Evolutionary conservation across 2,113 vertebrate genomes (phyloP).

Genomic region (Mus spicilegus): DNA sequence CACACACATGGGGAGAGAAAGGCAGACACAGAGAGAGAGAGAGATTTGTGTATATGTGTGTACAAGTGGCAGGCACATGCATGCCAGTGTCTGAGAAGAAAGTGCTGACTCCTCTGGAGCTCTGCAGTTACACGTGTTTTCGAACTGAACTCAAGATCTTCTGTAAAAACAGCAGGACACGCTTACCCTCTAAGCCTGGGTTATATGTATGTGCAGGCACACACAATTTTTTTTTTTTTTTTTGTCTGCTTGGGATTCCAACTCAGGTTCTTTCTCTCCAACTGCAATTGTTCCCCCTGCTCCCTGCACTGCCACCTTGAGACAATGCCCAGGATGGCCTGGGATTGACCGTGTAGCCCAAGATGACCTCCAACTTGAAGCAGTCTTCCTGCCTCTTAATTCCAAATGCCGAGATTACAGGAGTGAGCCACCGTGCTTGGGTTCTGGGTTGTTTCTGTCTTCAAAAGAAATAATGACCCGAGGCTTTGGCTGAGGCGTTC

Average conservation of each 20-base stretch:
- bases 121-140: background rate
- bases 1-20: no score
- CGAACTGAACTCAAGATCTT: background rate
- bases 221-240: background rate
- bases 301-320: no score
- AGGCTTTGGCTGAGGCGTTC: background rate
- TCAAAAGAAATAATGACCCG: slow-evolving; percentile 10
- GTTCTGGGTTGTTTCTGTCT: slow-evolving; percentile 41
- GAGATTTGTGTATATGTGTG: background rate
- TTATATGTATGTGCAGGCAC: background rate
- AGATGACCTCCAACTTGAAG: background rate
- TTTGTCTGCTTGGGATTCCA: no score
- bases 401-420: background rate
- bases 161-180: background rate
- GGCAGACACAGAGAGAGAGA: background rate
- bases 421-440: background rate
- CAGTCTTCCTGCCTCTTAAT: background rate
- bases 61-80: background rate
- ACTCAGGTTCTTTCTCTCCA: background rate
- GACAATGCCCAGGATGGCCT: no score
- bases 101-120: background rate
- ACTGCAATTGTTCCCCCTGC: no score
- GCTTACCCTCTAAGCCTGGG: background rate
- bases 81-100: background rate
- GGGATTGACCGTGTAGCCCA: background rate